These are phyloP conservation scores for Nysson spinosus DNA, from an alignment of 2,888 invertebrate species.

Conservation along the genomic window DNA sequence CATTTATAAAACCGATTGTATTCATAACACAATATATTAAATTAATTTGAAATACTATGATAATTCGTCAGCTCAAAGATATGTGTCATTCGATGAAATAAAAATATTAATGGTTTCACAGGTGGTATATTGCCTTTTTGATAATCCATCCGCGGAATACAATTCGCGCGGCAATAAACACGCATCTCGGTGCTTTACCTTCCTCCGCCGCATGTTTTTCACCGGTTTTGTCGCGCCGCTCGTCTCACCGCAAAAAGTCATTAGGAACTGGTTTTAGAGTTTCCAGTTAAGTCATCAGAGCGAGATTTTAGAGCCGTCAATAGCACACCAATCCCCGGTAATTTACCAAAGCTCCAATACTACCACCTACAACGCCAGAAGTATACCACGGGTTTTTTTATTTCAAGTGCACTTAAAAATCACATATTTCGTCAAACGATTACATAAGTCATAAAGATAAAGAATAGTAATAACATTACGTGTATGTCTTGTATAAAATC, in stretches of 20 bases:
- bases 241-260: constrained; percentile 47
- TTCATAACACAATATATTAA: too few species aligned
- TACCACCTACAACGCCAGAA: constrained; percentile 10
- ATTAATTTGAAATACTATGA: too few species aligned
- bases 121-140: constrained; percentile 13
- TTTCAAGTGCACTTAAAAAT: too few species aligned
- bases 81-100: background rate
- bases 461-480: too few species aligned
- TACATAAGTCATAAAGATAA: too few species aligned
- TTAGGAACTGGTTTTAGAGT: constrained; percentile 57
- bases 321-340: constrained; percentile 33
- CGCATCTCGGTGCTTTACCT: constrained; percentile 35
- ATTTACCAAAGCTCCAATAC: constrained; percentile 33
- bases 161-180: constrained; percentile 35
- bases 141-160: constrained; percentile 28
- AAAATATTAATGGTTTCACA: background rate
- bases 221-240: constrained; percentile 42
- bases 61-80: too few species aligned
- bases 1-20: too few species aligned
- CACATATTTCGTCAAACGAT: too few species aligned
- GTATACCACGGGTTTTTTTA: background rate
- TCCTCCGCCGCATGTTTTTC: constrained; percentile 34
- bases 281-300: constrained; percentile 54
- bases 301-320: constrained; percentile 49
- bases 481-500: too few species aligned